Base-by-base conservation (phyloP, 2,888 invertebrate species). In the Xanthorhoe spadicearia region DNA sequence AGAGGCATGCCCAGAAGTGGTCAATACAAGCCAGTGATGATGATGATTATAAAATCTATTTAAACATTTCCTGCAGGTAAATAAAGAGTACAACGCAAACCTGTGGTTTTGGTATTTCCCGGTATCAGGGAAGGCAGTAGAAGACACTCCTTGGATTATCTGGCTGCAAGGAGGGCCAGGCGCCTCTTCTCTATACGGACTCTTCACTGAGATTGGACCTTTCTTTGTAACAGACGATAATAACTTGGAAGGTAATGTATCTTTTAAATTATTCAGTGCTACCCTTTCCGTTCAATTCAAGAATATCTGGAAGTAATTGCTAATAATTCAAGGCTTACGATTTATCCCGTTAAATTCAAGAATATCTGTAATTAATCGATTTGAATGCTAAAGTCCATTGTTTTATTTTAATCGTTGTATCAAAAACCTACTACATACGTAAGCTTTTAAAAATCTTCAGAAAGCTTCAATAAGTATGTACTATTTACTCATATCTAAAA, bases 91-190 rank as follows among this genome's bases (percentile, higher is more conserved):
- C 82, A 95, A 96, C 79, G 96, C 97, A 7, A 97, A 97, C 83
- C 90, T 97, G 71, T 97, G 96, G 93, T 97, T 97, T 88, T 97
- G 97, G 97, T 97, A 96, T 82, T 96, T 97, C 85, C 97, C 97
- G 0, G 95, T 96, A 0, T 87, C 94, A 72, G 90, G 88, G 9
- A 82, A 92, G 77, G 83, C 90, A 0, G 84, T 93, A 8, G 90
- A 92, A 53, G 87, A 92, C 7, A 94, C 94, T 10, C 94, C 94
- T 0, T 91, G 94, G 86, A 88, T 94, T 48, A 85, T 94, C 55
- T 95, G 94, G 94, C 89, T 94, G 4, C 94, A 94, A 75, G 94
- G 94, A 4, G 94, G 94, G 0, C 94, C 94, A 0, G 94, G 94
- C 0, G 94, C 93, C 0, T 94, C 94, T 0, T 94, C 94, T 0